Conservation (phyloP, 1,140 invertebrate genomes). For the Drosophila repletoides region DNA sequence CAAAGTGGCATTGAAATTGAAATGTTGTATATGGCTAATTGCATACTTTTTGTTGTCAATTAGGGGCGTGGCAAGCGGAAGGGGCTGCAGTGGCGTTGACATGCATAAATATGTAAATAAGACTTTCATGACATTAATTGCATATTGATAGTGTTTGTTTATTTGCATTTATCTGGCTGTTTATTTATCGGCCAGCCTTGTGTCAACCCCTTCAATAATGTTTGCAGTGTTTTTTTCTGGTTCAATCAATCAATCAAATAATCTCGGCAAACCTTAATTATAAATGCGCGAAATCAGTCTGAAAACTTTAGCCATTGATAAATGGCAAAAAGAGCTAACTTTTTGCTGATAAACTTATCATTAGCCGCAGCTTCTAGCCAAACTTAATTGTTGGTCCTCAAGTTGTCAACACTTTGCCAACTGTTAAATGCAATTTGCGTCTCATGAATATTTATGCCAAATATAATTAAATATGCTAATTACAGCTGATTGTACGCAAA, state of each 20-base stretch:
- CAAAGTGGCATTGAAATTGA: conserved; percentile 47
- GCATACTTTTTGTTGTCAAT: conserved; percentile 61
- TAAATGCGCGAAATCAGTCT: no score
- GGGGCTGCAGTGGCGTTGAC: background rate
- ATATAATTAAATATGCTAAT: conserved; percentile 80
- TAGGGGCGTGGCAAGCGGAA: conserved; percentile 10
- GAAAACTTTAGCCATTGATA: no score
- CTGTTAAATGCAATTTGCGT: conserved; percentile 62
- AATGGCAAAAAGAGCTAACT: background rate
- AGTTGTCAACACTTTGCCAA: conserved; percentile 53
- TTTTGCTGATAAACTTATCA: conserved; percentile 29
- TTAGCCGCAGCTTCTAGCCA: conserved; percentile 18
- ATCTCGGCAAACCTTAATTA: conserved; percentile 17
- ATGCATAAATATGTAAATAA: conserved; percentile 50
- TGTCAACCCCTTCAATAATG: conserved; percentile 33
- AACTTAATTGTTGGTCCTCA: conserved; percentile 33
- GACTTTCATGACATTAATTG: conserved; percentile 66
- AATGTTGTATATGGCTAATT: conserved; percentile 69
- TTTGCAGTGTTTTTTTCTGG: conserved; percentile 17
- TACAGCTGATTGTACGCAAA: conserved; percentile 78
- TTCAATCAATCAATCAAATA: conserved; percentile 48
- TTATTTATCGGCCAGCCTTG: conserved; percentile 14
- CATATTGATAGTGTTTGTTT: conserved; percentile 72
- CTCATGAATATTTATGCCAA: conserved; percentile 76
- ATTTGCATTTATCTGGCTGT: conserved; percentile 43